Conservation (phyloP, 2,113 vertebrate genomes). For the Smithornis capensis region DNA sequence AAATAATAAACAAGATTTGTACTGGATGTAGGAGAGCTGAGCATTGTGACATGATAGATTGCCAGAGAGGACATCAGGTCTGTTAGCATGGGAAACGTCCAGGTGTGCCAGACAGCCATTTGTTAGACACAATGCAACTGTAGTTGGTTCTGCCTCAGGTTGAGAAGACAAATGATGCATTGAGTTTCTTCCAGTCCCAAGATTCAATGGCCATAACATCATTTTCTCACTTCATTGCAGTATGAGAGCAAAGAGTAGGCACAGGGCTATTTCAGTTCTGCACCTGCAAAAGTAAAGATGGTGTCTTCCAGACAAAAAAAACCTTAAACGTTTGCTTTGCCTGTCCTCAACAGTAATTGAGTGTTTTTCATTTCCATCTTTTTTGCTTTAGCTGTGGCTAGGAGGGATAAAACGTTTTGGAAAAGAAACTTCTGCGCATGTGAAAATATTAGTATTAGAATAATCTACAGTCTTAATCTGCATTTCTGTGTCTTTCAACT, state of each 20-base stretch:
- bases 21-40: neutral
- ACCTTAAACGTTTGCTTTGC: neutral
- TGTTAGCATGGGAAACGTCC: neutral
- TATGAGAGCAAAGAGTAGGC: conserved; percentile 12
- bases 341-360: conserved; percentile 24
- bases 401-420: neutral
- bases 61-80: neutral
- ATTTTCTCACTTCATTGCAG: neutral
- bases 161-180: neutral
- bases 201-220: neutral
- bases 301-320: conserved; percentile 35
- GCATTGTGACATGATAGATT: neutral
- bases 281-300: neutral
- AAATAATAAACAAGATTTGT: neutral
- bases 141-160: neutral
- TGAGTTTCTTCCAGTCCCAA: neutral
- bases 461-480: neutral
- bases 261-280: neutral
- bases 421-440: neutral
- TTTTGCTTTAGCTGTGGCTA: conserved; percentile 15
- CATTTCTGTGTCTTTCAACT: neutral
- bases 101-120: neutral
- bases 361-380: neutral
- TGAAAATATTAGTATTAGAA: neutral
- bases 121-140: neutral